Base-by-base conservation (phyloP, 2,797 vertebrate species). In the Ptychadena robeensis region DNA sequence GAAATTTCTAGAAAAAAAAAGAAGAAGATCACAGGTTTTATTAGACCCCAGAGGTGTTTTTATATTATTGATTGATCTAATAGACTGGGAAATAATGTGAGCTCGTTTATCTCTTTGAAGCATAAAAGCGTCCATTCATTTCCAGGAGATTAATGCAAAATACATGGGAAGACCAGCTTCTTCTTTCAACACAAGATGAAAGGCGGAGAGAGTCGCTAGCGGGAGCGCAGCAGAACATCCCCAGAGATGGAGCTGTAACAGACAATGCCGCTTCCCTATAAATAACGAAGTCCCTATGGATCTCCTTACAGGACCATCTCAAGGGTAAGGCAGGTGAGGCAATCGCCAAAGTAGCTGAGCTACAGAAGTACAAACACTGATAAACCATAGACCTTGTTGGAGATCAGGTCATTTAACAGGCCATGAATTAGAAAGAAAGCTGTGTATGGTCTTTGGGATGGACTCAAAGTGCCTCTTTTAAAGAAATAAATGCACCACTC, bases 211-310 rank as follows among this genome's bases (percentile, higher is more conserved):
- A 10, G 48, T 53, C 48, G 44, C 28, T 32, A 32, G 22, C 53
- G 72, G 25, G 53, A 37, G 25, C 6, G 32, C 12, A 0, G 34
- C 14, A 34, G 32, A 35, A 73, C n/a, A 61, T 75, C 73, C 73
- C 63, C 57, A 2, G 72, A 61, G 72, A 73, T 10, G 2, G 59
- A 75, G 15, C 57, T 2, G 73, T n/a, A 75, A 75, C 73, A 61
- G 73, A 75, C 73, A 75, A 61, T 22, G 63, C 73, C 37, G 12
- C 22, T 35, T 6, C 27, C 73, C 73, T 75, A 75, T 75, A 63
- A 75, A 75, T 75, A 75, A 64, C 57, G 1, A 1, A 12, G 9
- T 74, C 53, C 71, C 71, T 48, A 18, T 18, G 9, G 71, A 73
- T 27, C 35, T 75, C 73, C 59, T 28, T 5, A 14, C 25, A 6